Percentiles rank a stretch among this genome's conserved stretches.
phyloP scores from a whole-genome alignment of 2,888 invertebrate species.

The Caenorhabditis becei region DNA sequence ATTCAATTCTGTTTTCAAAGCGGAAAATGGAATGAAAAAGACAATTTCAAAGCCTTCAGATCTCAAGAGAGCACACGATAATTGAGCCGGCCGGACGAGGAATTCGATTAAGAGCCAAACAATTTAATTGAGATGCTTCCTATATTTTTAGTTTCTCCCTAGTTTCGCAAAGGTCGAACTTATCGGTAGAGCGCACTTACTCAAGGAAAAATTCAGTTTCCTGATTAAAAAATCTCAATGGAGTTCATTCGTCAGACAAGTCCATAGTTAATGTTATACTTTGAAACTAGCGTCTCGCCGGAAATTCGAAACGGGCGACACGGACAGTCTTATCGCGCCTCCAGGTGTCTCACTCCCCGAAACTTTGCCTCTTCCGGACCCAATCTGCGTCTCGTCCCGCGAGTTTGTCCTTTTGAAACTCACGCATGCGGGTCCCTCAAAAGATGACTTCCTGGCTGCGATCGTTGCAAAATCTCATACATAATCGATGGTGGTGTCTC shows the following conservation, averaged over 20 bases:
- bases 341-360: background rate
- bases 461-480: conserved; percentile 44
- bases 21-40: no score
- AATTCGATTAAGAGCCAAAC: background rate
- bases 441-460: conserved; percentile 8
- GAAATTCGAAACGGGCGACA: background rate
- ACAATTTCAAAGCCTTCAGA: no score
- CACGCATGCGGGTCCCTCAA: background rate
- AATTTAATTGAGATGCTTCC: background rate
- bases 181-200: no score
- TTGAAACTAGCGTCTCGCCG: background rate
- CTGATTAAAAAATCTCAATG: no score
- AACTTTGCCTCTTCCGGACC: background rate
- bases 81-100: background rate
- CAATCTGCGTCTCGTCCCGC: background rate
- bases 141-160: no score
- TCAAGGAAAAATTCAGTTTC: no score
- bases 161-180: no score
- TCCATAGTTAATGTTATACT: no score
- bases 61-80: background rate
- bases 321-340: background rate
- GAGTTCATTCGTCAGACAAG: no score
- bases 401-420: conserved; percentile 6
- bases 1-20: no score
- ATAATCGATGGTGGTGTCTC: conserved; percentile 29